Conservation (phyloP, 2,888 invertebrate genomes). For the Ypsolopha scabrella region DNA sequence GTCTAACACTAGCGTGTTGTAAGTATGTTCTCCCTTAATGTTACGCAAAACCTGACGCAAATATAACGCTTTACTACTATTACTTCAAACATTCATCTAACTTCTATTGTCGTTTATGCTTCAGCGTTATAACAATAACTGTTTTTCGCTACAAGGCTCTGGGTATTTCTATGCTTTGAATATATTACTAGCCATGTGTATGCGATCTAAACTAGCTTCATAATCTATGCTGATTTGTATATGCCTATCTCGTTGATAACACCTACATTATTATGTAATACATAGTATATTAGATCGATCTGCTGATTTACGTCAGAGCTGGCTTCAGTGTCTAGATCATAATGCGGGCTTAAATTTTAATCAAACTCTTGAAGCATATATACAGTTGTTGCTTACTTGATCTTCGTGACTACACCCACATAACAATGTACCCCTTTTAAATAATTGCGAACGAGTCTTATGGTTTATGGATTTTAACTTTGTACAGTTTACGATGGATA, state of each 20-base stretch:
- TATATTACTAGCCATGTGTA: conserved; percentile 65
- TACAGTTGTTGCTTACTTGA: conserved; percentile 3
- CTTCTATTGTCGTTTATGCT: conserved; percentile 64
- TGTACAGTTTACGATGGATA: background rate
- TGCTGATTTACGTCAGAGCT: conserved; percentile 64
- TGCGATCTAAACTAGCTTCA: conserved; percentile 66
- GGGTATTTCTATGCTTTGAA: conserved; percentile 69
- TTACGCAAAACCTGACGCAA: conserved; percentile 50
- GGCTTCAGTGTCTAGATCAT: conserved; percentile 69
- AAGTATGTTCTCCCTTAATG: conserved; percentile 54
- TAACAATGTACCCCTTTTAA: background rate
- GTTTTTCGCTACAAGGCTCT: conserved; percentile 64
- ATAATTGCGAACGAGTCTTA: background rate
- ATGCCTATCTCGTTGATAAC: conserved; percentile 62
- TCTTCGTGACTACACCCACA: background rate
- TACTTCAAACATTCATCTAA: conserved; percentile 58
- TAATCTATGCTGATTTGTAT: conserved; percentile 65
- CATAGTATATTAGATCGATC: conserved; percentile 61
- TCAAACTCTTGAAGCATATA: conserved; percentile 7
- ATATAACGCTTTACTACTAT: conserved; percentile 59
- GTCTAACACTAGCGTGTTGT: conserved; percentile 58
- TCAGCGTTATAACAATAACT: conserved; percentile 60
- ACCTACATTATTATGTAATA: conserved; percentile 41
- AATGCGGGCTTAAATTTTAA: conserved; percentile 58
- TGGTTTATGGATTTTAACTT: background rate